Base-by-base conservation (phyloP, 2,797 vertebrate species). In the Argyrosomus regius region DNA sequence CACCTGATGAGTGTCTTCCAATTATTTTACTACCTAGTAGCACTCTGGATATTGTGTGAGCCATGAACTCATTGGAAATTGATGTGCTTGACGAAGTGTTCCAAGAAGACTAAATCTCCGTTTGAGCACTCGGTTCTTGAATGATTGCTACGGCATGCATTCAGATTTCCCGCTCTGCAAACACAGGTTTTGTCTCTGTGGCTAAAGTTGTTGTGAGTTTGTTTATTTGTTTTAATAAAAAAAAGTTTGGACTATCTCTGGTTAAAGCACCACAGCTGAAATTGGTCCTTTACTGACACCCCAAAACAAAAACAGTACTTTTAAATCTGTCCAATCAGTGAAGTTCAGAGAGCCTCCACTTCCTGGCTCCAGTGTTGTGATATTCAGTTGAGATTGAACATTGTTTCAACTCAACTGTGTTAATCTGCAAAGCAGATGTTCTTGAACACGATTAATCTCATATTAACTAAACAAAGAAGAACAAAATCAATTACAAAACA, bases 11-110 rank as follows among this genome's bases (percentile, higher is more conserved):
- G 26, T 14, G 4, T 24, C 35, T 59, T 48, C 39, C 48, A 60
- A 57, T 61, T 64, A 26, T 59, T 80, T 79, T 16, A 41, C 64
- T 77, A 22, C 10, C 4, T 46, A 49, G 72, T n/a, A 58, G 45
- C 28, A 16, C 17, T 57, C 17, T 24, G 6, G 31, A 53, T 52
- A 7, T 50, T 65, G 41, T 60, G 12, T 61, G 4, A 72, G n/a
- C n/a, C 43, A 11, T 62, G 35, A 72, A 20, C n/a, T 11, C 35
- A 24, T 5, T 54, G 31, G n/a, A 59, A 84, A 48, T 70, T 14
- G 58, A 66, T 41, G 31, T 16, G 6, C 5, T 64, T n/a, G 39
- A 64, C 16, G 58, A 39, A 59, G 50, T 16, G 6, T 63, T 59
- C 22, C 11, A 58, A 26, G 22, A 45, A 22, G 31, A 65, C 28